A percentile compares a stretch with the other conserved stretches of the same genome.
Conservation (phyloP, 2,113 vertebrate species). For the Pyxicephalus adspersus region DNA sequence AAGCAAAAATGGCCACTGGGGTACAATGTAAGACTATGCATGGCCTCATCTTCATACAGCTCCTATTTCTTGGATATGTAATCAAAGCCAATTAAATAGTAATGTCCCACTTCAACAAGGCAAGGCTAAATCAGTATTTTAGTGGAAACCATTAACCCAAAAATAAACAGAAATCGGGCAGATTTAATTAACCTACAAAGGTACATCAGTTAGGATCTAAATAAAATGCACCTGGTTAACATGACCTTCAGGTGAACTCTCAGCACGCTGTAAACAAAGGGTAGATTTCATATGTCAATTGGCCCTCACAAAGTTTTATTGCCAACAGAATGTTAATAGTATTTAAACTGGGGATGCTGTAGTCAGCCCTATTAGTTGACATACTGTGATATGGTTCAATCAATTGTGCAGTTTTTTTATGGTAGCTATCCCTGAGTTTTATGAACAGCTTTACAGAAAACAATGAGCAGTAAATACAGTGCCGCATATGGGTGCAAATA, state of each 20-base stretch:
- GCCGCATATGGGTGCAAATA: conserved; percentile 15
- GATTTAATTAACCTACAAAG: background rate
- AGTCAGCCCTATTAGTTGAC: conserved; percentile 43
- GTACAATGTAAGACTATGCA: too few species aligned
- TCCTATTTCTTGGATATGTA: too few species aligned
- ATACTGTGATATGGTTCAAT: conserved; percentile 3
- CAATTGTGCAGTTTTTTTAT: conserved; percentile 43
- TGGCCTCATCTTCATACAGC: too few species aligned
- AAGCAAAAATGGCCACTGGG: too few species aligned
- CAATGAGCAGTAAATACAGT: conserved; percentile 33
- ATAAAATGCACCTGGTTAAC: conserved; percentile 47
- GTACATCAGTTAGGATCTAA: background rate
- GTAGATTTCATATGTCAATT: conserved; percentile 46
- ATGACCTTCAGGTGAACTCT: conserved; percentile 40
- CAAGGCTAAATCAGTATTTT: too few species aligned
- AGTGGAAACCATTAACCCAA: too few species aligned
- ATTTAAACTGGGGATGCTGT: conserved; percentile 51
- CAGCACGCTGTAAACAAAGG: conserved; percentile 37
- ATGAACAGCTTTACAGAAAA: conserved; percentile 36
- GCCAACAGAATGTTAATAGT: conserved; percentile 49
- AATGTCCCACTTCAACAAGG: too few species aligned
- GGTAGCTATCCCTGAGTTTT: conserved; percentile 32
- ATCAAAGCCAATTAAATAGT: too few species aligned
- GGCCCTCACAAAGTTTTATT: conserved; percentile 52
- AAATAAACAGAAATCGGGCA: background rate